Percentiles rank a stretch among this genome's conserved stretches.
phyloP scores from a whole-genome alignment of 2,797 vertebrate genomes.

The Erethizon dorsatum region DNA sequence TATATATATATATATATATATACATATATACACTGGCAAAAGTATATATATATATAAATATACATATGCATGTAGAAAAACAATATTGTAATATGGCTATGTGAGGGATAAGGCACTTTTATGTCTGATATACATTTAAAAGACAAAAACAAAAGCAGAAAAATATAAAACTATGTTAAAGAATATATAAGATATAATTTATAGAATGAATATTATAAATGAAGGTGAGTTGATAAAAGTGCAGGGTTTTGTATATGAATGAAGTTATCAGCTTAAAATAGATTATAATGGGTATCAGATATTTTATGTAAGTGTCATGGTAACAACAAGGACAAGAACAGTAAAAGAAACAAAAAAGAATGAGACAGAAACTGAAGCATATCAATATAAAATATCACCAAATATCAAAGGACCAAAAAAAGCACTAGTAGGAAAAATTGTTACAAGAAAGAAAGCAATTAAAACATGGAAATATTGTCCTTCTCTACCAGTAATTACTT shows the following conservation, averaged over 20 bases:
- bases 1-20: background rate
- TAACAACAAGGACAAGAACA: background rate
- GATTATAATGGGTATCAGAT: background rate
- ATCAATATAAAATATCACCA: background rate
- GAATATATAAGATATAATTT: background rate
- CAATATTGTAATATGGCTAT: background rate
- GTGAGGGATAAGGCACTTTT: background rate
- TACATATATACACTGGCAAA: background rate
- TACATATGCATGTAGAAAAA: background rate
- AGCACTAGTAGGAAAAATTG: no score
- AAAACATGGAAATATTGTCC: no score
- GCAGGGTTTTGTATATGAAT: background rate
- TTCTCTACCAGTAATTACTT: no score
- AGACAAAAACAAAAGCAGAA: background rate
- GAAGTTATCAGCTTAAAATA: background rate
- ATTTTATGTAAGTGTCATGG: background rate
- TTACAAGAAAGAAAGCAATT: no score
- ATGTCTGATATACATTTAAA: background rate
- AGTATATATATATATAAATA: background rate
- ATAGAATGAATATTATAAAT: background rate
- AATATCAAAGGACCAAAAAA: background rate
- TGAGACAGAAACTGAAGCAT: background rate
- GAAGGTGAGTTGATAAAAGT: background rate
- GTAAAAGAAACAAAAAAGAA: background rate
- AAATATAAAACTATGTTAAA: background rate